Evolutionary conservation across 2,113 vertebrate genomes (phyloP), one percentile per base, ranked within the genome.

Genomic region (Percopsis transmontana): DNA sequence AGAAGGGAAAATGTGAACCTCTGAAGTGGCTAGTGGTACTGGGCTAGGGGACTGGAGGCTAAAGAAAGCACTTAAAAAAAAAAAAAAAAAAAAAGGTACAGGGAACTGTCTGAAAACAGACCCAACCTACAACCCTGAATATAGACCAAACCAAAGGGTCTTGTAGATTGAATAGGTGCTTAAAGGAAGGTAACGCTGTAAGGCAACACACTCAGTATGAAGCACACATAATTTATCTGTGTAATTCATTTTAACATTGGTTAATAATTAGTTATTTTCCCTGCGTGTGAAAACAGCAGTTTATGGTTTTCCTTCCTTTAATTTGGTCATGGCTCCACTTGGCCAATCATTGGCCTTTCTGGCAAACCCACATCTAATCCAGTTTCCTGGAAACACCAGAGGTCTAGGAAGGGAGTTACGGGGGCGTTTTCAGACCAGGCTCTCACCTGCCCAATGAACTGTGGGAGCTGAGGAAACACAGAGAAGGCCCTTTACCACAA

Each of bases 381-480:
- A 74, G 60, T 18, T 58, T 20, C 18, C 19, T 40, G 7, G 21
- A 23, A 69, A 50, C 39, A 55, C 44, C 21, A 39, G 40, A 18
- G 23, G 41, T 40, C 3, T 44, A 24, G 44, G 41, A 38, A 21
- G 48, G 70, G 74, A 63, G 68, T 70, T 50, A 60, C 2, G 60
- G 75, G 80, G 67, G 51, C 79, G 84, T 86, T 88, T 90, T 89
- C 84, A 87, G 83, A 87, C 72, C 83, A 87, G 81, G 65, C 48
- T 87, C 85, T 89, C 87, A 89, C 87, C 87, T 87, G 87, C 84
- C 68, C 82, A 77, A 89, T 82, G 85, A 90, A 58, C 73, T 89
- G 77, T 86, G 80, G 86, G 80, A 88, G 87, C 87, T 89, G 83
- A 86, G 74, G 55, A 79, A 86, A 88, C 86, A 89, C 79, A 90